A percentile compares a stretch with the other conserved stretches of the same genome.
phyloP scores from a whole-genome alignment of 35 echinoderm and acorn worm genomes.

The Holothuria glaberrima region DNA sequence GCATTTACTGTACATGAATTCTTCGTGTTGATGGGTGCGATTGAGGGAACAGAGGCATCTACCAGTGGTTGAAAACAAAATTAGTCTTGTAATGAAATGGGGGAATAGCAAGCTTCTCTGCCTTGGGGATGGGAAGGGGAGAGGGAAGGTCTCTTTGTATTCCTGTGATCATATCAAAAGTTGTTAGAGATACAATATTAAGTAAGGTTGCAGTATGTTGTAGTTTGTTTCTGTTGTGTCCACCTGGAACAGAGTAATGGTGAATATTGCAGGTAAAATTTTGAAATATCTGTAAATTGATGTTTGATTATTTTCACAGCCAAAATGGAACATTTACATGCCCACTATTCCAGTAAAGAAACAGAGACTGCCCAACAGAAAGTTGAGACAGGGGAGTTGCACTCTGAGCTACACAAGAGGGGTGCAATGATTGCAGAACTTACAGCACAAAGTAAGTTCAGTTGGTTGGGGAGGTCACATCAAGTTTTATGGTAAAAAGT shows the following conservation, averaged over 20 bases:
- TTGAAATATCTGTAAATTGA: neutral
- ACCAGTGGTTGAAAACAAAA: too few species aligned
- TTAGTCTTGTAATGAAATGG: too few species aligned
- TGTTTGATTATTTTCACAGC: slow-evolving; percentile 4
- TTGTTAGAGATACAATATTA: neutral
- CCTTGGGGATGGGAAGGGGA: too few species aligned
- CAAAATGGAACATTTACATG: slow-evolving; percentile 52
- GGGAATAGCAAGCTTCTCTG: too few species aligned
- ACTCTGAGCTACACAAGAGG: slow-evolving; percentile 66
- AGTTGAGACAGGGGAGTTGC: slow-evolving; percentile 45
- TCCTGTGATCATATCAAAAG: too few species aligned
- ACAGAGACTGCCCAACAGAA: slow-evolving; percentile 28
- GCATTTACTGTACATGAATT: too few species aligned
- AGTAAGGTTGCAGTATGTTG: too few species aligned
- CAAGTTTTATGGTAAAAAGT: too few species aligned
- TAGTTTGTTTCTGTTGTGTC: neutral
- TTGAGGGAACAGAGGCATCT: too few species aligned
- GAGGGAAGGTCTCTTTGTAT: too few species aligned
- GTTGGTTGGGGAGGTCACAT: too few species aligned
- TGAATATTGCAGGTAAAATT: neutral
- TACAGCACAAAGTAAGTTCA: slow-evolving; percentile 66
- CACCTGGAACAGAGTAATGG: neutral
- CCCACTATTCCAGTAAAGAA: slow-evolving; percentile 52
- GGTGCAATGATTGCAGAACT: slow-evolving; percentile 70
- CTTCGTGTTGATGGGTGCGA: too few species aligned